Evolutionary conservation across 2,113 vertebrate genomes (phyloP), one percentile per base, ranked within the genome.

Genomic region (Ranitomeya imitator): DNA sequence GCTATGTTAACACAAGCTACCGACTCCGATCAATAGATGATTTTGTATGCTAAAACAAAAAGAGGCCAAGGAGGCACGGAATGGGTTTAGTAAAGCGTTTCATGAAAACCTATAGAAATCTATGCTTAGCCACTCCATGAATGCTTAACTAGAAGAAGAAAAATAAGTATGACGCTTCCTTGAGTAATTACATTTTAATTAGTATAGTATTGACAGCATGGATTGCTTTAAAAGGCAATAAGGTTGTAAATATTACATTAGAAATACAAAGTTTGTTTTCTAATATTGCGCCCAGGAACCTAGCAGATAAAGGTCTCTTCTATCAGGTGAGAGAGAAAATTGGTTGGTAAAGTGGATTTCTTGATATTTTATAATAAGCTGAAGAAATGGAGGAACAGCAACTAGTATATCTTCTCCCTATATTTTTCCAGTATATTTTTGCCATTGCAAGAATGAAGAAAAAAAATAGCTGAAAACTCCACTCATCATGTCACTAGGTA

Each of bases 1-100:
- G 83, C 26, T 85, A 76, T 85, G 69, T 85, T 85, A 85, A 74
- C 83, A 85, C 55, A 14, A 71, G 82, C 63, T 19, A 60, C 79
- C 55, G 82, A 84, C 55, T 69, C 45, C 65, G n/a, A 84, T 84
- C 82, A 84, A 84, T 84, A 84, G 82, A 69, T 69, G 65, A 69
- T 71, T 71, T 69, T 84, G 45, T 71, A 84, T 84, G 63, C 82
- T 84, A 71, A 84, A 84, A 84, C 82, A 84, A 26, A 54, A 31
- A 71, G 57, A 83, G 37, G 37, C 37, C 61, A 69, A 54, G 21
- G 7, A 83, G 51, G 55, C 63, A 55, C 69, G 65, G 63, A 16
- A 69, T 63, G n/a, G 6, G 12, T 52, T 54, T 65, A 26, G 13
- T 55, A 45, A 26, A 54, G 2, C 19, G 13, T 61, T 37, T 71